Evolutionary conservation across 2,113 vertebrate genomes (phyloP), one percentile per base, ranked within the genome.

Genomic region (Gymnocephalus cernua): DNA sequence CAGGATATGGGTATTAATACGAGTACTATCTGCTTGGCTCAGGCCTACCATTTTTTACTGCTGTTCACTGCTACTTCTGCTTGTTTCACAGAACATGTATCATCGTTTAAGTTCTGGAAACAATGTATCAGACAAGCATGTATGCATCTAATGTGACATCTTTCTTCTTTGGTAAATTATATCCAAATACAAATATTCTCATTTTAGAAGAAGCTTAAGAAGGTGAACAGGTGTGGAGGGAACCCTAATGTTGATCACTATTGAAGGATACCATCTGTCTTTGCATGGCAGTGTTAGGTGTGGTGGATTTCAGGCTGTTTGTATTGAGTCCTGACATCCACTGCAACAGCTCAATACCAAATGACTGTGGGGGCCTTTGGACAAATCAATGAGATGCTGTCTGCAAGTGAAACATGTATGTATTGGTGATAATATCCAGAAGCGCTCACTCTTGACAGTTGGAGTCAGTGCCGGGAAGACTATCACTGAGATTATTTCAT

Each of bases 401-500:
- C 48, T 72, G 63, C 25, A 48, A 9, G 44, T 53, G 4, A 64
- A 68, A 47, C 50, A 54, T 27, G n/a, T 21, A 54, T 27, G n/a
- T 21, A 11, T 10, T 9, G 12, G 59, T 14, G 73, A 56, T 77
- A 77, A 57, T 27, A 64, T 83, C 70, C 64, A 51, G 63, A 61
- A 72, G 66, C 9, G 16, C 47, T 63, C 29, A 67, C 6, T 62
- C 56, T 82, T 80, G 73, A 48, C 86, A 77, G 86, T 85, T 91
- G 41, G 45, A 75, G 61, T 65, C 16, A n/a, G 65, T 86, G 77
- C 74, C 25, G 35, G 80, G 83, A 88, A 84, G 67, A 45, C 57
- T 58, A 71, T 85, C 77, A 32, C 35, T 27, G 67, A 74, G 61
- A 87, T 77, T 72, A 86, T 92, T 91, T 89, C 86, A 91, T 83